These are phyloP conservation scores for Malurus cyaneus DNA, from an alignment of 2,113 vertebrate species.

Conservation along the genomic window DNA sequence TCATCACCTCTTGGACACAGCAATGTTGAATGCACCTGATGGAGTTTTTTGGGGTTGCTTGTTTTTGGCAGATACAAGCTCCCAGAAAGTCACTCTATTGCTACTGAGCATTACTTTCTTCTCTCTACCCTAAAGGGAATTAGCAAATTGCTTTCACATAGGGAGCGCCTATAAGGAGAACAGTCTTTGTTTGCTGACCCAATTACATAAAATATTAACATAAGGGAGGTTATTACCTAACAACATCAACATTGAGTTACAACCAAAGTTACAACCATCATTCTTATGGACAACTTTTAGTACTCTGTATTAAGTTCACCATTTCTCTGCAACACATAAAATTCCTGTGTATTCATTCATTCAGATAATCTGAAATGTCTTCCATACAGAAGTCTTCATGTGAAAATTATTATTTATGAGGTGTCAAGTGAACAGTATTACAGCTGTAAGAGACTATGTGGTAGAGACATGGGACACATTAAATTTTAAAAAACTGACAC, in stretches of 20 bases:
- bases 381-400: not conserved
- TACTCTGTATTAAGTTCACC: not conserved
- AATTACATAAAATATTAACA: not conserved
- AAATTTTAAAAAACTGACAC: not conserved
- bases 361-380: not conserved
- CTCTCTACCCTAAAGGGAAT: not conserved
- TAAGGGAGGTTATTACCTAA: not conserved
- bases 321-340: not conserved
- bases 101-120: not conserved
- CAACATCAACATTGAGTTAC: not conserved
- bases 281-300: not conserved
- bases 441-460: not conserved
- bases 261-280: not conserved
- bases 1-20: not conserved
- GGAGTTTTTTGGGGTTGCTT: not conserved
- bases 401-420: slow-evolving; percentile 50
- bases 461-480: not conserved
- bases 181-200: not conserved
- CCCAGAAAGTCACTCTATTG: not conserved
- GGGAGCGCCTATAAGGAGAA: not conserved
- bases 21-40: not conserved
- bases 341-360: not conserved
- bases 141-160: not conserved
- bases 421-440: not conserved
- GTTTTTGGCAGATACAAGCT: not conserved